These are phyloP conservation scores for Lasioglossum calceatum DNA, from an alignment of 2,888 invertebrate genomes.

Conservation along the genomic window DNA sequence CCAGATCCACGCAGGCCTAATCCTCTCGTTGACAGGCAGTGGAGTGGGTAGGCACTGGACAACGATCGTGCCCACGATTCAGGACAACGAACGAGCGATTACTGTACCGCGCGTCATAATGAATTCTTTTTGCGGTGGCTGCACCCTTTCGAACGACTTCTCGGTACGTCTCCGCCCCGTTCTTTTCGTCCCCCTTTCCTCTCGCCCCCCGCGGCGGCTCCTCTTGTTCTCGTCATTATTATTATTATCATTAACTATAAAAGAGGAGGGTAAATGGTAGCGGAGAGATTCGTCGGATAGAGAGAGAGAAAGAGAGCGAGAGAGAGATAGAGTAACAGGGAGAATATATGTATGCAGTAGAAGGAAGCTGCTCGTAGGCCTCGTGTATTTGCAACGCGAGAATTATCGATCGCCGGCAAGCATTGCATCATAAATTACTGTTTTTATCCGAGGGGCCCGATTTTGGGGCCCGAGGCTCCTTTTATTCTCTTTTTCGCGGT, in stretches of 20 bases:
- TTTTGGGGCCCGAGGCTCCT: constrained; percentile 45
- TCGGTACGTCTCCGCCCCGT: constrained; percentile 51
- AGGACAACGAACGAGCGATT: too few species aligned
- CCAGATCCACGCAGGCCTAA: too few species aligned
- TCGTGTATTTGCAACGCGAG: constrained; percentile 55
- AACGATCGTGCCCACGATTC: too few species aligned
- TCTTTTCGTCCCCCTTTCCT: constrained; percentile 13
- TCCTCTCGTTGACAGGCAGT: too few species aligned
- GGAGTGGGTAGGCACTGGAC: too few species aligned
- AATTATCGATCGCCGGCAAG: constrained; percentile 68
- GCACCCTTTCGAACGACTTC: constrained; percentile 46
- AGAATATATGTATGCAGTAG: neutral
- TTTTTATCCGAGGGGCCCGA: constrained; percentile 69
- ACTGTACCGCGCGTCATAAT: constrained; percentile 46
- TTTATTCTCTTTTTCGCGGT: constrained; percentile 33
- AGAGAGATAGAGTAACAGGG: neutral
- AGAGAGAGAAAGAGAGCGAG: constrained; percentile 5
- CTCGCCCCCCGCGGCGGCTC: neutral
- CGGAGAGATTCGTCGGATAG: neutral
- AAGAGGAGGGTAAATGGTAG: neutral
- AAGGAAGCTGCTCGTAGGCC: constrained; percentile 20
- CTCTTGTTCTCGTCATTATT: constrained; percentile 32
- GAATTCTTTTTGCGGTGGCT: constrained; percentile 51
- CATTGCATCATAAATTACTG: constrained; percentile 66
- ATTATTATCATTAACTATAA: constrained; percentile 57